Conservation (phyloP, 2,888 invertebrate genomes). For the Acheta domesticus region DNA sequence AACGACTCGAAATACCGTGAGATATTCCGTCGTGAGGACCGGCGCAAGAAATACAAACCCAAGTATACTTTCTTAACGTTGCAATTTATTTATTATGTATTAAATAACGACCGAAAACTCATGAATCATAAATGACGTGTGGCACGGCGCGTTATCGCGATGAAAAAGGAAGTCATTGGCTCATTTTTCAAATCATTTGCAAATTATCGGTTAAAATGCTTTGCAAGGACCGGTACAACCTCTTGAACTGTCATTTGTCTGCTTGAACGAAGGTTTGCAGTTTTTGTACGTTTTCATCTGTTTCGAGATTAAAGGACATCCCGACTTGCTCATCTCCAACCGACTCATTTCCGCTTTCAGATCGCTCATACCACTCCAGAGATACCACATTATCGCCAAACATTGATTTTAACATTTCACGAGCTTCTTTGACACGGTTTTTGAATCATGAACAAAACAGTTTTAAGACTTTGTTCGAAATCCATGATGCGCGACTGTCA, state of each 20-base stretch:
- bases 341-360: neutral
- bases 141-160: no score
- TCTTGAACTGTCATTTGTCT: neutral
- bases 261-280: neutral
- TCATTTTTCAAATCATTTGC: neutral
- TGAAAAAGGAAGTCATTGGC: no score
- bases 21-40: no score
- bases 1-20: no score
- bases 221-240: neutral
- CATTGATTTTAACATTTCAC: neutral
- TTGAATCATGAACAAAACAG: neutral
- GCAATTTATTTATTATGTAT: no score
- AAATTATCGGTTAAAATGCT: conserved; percentile 18
- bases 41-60: no score
- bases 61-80: no score
- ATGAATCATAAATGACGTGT: neutral
- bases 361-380: neutral
- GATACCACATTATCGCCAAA: neutral
- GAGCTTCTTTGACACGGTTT: neutral
- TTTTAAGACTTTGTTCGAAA: neutral
- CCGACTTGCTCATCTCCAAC: neutral
- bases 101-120: neutral
- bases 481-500: neutral
- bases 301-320: neutral
- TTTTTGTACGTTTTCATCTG: neutral